These are phyloP conservation scores for Lepidurus packardi DNA, from an alignment of 1,140 invertebrate genomes.

Conservation along the genomic window DNA sequence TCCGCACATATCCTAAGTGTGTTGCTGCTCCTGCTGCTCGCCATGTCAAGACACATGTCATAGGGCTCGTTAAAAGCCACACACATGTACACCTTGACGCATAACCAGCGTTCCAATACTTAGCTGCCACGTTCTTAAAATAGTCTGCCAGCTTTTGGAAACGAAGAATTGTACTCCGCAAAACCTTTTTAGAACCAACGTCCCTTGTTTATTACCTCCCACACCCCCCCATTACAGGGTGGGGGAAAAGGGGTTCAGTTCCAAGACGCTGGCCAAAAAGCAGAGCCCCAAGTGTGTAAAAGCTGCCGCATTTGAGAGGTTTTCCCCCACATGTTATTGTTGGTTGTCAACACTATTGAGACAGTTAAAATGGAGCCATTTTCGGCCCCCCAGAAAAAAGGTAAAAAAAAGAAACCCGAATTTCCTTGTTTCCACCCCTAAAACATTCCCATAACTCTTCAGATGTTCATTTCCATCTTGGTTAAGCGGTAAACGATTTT, in stretches of 20 bases:
- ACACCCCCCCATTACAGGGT: too few relatives aligned
- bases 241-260: too few relatives aligned
- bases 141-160: neutral
- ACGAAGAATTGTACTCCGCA: neutral
- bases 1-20: too few relatives aligned
- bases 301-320: too few relatives aligned
- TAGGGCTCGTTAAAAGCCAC: slow-evolving; percentile 10
- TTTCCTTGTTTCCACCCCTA: neutral
- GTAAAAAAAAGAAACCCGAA: neutral
- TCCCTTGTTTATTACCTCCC: neutral
- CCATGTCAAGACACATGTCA: slow-evolving; percentile 6
- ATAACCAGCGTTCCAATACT: neutral
- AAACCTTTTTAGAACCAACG: neutral
- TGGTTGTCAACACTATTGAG: too few relatives aligned
- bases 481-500: neutral
- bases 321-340: too few relatives aligned
- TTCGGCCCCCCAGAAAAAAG: neutral
- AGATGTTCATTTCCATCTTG: slow-evolving; percentile 3
- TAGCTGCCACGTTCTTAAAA: slow-evolving; percentile 7
- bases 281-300: too few relatives aligned
- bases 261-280: too few relatives aligned
- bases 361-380: too few relatives aligned
- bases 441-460: neutral
- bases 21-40: neutral
- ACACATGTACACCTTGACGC: neutral